Evolutionary conservation across 2,888 invertebrate genomes (phyloP).

Genomic region (Choristoneura rosaceana): DNA sequence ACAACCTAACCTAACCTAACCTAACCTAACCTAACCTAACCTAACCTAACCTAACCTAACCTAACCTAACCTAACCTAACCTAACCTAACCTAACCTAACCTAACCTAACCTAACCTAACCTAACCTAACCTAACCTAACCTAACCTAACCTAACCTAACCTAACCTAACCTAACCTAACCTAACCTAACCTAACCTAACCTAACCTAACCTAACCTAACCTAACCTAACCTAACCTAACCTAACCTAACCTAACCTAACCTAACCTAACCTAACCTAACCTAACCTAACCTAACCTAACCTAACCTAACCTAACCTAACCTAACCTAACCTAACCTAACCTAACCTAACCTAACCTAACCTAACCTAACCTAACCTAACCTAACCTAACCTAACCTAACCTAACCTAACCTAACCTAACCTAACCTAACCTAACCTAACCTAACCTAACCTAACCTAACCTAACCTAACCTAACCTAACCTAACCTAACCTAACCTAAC

Average conservation of each 20-base stretch:
- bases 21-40: constrained; percentile 12
- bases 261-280: not conserved
- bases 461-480: constrained; percentile 35
- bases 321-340: constrained; percentile 22
- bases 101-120: constrained; percentile 7
- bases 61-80: constrained; percentile 29
- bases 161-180: constrained; percentile 26
- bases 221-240: not conserved
- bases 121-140: constrained; percentile 10
- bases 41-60: constrained; percentile 35
- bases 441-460: constrained; percentile 35
- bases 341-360: constrained; percentile 27
- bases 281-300: constrained; percentile 13
- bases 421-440: constrained; percentile 35
- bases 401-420: constrained; percentile 22
- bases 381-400: no score
- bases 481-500: constrained; percentile 22
- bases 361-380: no score
- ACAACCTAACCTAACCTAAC: constrained; percentile 40
- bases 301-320: constrained; percentile 11
- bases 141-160: constrained; percentile 26
- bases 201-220: constrained; percentile 8
- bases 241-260: not conserved
- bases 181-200: constrained; percentile 18
- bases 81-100: constrained; percentile 31